Evolutionary conservation across 1,140 invertebrate species (phyloP), one percentile per base, ranked within the genome.

Genomic region (Cydia pomonella): DNA sequence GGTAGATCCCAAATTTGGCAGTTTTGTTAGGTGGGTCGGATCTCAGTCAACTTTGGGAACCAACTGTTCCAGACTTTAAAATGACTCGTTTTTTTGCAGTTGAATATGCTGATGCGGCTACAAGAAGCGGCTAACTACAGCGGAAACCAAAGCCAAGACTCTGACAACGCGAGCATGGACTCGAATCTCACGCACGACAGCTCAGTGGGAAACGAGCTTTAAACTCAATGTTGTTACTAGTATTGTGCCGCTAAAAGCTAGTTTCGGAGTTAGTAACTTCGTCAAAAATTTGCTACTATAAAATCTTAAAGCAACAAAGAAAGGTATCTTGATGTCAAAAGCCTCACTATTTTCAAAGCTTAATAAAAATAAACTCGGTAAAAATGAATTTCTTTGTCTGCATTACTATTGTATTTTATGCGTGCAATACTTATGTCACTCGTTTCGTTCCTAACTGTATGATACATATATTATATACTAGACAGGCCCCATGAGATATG

Each of bases 111-210:
- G 84, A 98, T 98, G 97, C 95, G 97, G 77, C 95, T 99, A 63
- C 98, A 98, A 94, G 98, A 98, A 93, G 98, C 97, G 13, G 97
- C 97, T 66, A 98, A 97, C 93, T 98, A 97, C 91, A 96, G 96
- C 77, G 97, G 96, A 86, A 96, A 96, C 73, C 96, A 97, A 91
- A 97, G 96, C 82, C 97, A 97, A 85, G 97, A 97, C 86, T 96
- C 96, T 0, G 97, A 97, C 84, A 96, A 96, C 77, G 96, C 96
- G 27, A 97, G 96, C 85, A 89, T 96, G 80, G 96, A 96, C 86
- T 96, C 95, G 50, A 96, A 95, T 93, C 91, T 95, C 77, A 95
- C 95, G 12, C 95, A 95, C 76, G 94, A 95, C 77, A 95, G 95
- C 84, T 95, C 95, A 18, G 93, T 94, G 77, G 94, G 94, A 74